These are phyloP conservation scores for Entomobrya proxima DNA, from an alignment of 2,888 invertebrate species.

Conservation along the genomic window DNA sequence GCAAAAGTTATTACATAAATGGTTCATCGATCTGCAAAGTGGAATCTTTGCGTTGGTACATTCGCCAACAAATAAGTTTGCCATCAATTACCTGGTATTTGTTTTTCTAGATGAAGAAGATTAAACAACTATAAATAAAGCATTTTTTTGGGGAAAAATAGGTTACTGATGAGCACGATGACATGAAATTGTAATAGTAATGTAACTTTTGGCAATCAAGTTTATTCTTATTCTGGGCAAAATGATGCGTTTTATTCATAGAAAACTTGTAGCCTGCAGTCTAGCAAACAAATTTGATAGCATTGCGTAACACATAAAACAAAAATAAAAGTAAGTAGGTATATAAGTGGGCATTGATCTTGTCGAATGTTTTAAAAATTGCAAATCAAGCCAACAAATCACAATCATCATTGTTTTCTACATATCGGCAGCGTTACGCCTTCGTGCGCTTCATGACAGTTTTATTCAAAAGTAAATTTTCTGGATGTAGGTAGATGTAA, in stretches of 20 bases:
- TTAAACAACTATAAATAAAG: too few species aligned
- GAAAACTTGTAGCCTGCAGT: too few species aligned
- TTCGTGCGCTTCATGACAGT: not conserved
- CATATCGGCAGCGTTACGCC: not conserved
- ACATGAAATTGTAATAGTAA: not conserved
- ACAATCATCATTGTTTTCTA: not conserved
- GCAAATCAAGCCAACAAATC: not conserved
- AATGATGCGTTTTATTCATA: too few species aligned
- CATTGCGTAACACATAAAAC: not conserved
- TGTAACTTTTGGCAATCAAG: conserved; percentile 13
- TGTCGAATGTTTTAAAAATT: not conserved
- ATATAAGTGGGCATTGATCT: not conserved
- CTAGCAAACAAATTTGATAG: too few species aligned
- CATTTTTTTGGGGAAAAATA: too few species aligned
- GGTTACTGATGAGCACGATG: not conserved
- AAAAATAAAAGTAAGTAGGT: not conserved
- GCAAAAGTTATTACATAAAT: too few species aligned
- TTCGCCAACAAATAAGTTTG: too few species aligned
- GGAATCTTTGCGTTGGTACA: too few species aligned
- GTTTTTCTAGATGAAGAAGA: too few species aligned
- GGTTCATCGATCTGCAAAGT: too few species aligned
- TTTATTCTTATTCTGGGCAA: not conserved
- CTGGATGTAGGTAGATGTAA: not conserved
- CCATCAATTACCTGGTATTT: too few species aligned
- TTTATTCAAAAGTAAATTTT: not conserved